Percentiles rank a stretch among this genome's conserved stretches.
Evolutionary conservation across 2,888 invertebrate species (phyloP).

Genomic region (Ochropleura plecta): DNA sequence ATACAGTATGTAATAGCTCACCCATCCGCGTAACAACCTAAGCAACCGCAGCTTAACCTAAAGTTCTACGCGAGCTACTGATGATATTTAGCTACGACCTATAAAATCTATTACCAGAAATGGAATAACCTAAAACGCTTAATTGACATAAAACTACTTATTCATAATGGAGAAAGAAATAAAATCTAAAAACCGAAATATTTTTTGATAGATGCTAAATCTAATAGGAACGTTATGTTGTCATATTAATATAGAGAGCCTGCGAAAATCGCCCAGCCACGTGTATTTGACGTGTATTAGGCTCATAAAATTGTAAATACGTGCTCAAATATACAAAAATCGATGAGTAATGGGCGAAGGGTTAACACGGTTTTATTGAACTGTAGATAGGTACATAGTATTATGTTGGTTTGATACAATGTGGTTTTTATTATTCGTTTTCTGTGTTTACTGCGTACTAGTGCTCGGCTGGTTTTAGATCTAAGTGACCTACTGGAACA

Average conservation of each 20-base stretch:
- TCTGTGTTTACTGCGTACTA: background rate
- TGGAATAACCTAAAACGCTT: background rate
- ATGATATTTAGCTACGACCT: no score
- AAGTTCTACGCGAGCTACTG: no score
- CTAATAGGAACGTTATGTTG: background rate
- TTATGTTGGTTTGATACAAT: constrained; percentile 12
- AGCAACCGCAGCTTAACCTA: no score
- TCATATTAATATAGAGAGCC: constrained; percentile 29
- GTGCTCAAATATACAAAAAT: constrained; percentile 43
- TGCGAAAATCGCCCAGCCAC: constrained; percentile 12
- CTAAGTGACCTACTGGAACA: background rate
- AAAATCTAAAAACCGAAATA: constrained; percentile 10
- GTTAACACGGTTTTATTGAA: constrained; percentile 27
- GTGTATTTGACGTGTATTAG: constrained; percentile 38
- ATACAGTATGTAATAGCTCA: no score
- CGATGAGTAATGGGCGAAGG: constrained; percentile 31
- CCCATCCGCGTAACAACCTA: no score
- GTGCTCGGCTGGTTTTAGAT: background rate
- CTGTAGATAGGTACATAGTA: constrained; percentile 9
- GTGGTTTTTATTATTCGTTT: constrained; percentile 25
- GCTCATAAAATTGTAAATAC: constrained; percentile 47
- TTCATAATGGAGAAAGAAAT: background rate
- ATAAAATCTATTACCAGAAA: background rate
- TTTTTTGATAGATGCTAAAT: constrained; percentile 16
- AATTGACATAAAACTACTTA: constrained; percentile 3